phyloP scores from a whole-genome alignment of 1,140 invertebrate species.

The Heliothis subflexa region DNA sequence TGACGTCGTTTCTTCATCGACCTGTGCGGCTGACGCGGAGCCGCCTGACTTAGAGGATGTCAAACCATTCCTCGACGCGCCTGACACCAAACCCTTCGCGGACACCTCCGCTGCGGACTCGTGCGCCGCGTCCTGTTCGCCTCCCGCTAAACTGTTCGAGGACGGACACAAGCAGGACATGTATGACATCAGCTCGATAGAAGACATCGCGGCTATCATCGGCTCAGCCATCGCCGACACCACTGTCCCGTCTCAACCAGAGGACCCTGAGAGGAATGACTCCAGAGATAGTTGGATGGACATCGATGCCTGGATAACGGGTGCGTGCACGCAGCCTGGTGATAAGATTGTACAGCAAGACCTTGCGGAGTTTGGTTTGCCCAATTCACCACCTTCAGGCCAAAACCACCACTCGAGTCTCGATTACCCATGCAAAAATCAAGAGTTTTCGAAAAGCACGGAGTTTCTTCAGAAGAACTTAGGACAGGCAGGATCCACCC shows the following conservation, averaged over 20 bases:
- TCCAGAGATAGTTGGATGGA: constrained; percentile 93
- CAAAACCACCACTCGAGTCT: constrained; percentile 68
- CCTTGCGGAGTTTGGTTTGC: constrained; percentile 89
- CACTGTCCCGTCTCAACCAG: constrained; percentile 90
- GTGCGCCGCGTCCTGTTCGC: constrained; percentile 80
- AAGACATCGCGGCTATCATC: constrained; percentile 95
- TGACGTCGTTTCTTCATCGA: constrained; percentile 89
- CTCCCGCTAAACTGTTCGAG: constrained; percentile 79
- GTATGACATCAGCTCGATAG: constrained; percentile 91
- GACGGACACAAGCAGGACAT: constrained; percentile 81
- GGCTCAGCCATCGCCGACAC: constrained; percentile 96
- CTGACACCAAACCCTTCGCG: constrained; percentile 82
- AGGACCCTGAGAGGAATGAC: constrained; percentile 88
- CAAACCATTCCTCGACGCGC: constrained; percentile 88
- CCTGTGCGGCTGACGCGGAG: constrained; percentile 87
- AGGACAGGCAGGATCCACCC: constrained; percentile 88
- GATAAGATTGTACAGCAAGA: constrained; percentile 88
- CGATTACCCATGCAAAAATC: constrained; percentile 77
- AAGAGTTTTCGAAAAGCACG: constrained; percentile 81
- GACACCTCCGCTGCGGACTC: constrained; percentile 75
- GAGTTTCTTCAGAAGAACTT: constrained; percentile 84
- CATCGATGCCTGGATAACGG: constrained; percentile 93
- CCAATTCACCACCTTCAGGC: constrained; percentile 88
- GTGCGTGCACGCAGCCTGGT: constrained; percentile 89
- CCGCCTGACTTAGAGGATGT: constrained; percentile 86